phyloP scores from a whole-genome alignment of 2,113 vertebrate species.

The Scortum barcoo region DNA sequence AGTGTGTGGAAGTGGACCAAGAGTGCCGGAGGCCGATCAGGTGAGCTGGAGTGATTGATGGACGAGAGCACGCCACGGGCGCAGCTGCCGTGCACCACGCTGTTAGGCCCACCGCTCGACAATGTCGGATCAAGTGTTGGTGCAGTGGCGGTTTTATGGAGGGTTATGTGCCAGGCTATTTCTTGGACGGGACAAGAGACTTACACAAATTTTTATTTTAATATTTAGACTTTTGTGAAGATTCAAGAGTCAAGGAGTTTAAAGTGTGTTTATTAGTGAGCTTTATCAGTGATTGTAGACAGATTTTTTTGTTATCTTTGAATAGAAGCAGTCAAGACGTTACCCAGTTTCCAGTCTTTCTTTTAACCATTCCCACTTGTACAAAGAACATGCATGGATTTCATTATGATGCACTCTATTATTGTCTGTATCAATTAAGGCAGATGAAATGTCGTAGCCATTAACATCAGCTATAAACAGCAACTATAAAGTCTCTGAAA shows the following conservation, averaged over 20 bases:
- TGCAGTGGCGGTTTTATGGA: background rate
- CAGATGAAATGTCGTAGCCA: background rate
- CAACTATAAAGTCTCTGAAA: background rate
- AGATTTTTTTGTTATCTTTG: background rate
- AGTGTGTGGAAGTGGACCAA: conserved; percentile 45
- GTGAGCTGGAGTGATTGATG: conserved; percentile 56
- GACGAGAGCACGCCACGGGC: conserved; percentile 27
- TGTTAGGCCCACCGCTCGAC: conserved; percentile 1
- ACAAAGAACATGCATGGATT: background rate
- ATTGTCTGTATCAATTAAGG: background rate
- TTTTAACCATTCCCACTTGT: background rate
- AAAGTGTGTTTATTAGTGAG: too few relatives aligned
- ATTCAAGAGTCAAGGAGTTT: too few relatives aligned
- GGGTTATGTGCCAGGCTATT: background rate
- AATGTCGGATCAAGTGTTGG: background rate
- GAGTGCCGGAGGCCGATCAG: conserved; percentile 49
- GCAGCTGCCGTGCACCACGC: conserved; percentile 24
- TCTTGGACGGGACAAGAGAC: background rate
- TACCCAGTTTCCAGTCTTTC: background rate
- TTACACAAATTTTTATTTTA: background rate
- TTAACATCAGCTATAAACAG: background rate
- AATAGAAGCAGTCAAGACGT: background rate
- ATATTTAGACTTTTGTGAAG: background rate
- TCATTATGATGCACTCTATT: background rate
- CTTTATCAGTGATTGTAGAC: background rate